These are phyloP conservation scores for Epizoanthus rinbou DNA, from an alignment of 92 coral and sea anemone species.

Conservation along the genomic window DNA sequence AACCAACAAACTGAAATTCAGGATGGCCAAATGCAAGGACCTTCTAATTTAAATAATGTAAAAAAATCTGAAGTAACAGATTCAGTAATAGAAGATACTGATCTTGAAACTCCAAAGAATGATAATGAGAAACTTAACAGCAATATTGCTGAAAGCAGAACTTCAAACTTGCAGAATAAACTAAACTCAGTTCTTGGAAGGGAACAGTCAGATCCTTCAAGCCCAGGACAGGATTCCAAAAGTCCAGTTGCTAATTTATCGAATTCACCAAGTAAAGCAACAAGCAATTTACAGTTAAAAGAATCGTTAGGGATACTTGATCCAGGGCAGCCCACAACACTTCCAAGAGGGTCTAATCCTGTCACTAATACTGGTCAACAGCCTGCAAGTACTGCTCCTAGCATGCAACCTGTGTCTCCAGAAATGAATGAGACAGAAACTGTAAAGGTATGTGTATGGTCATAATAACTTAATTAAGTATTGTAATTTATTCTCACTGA, in stretches of 20 bases:
- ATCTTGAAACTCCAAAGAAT: neutral
- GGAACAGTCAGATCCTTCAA: conserved; percentile 31
- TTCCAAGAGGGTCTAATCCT: conserved; percentile 2
- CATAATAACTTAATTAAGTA: neutral
- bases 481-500: no score
- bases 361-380: neutral
- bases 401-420: neutral
- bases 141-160: conserved; percentile 7
- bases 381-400: neutral
- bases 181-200: neutral
- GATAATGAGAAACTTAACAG: neutral
- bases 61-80: neutral
- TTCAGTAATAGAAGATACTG: neutral
- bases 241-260: neutral
- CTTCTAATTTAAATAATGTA: neutral
- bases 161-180: neutral
- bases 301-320: conserved; percentile 40
- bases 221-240: neutral
- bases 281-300: conserved; percentile 4
- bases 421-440: neutral
- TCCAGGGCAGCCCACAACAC: conserved; percentile 22
- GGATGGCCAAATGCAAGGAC: neutral
- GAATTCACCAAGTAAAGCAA: neutral
- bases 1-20: neutral
- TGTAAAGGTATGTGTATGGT: neutral